Evolutionary conservation across 2,113 vertebrate genomes (phyloP), one percentile per base, ranked within the genome.

Genomic region (Onychostruthus taczanowskii): DNA sequence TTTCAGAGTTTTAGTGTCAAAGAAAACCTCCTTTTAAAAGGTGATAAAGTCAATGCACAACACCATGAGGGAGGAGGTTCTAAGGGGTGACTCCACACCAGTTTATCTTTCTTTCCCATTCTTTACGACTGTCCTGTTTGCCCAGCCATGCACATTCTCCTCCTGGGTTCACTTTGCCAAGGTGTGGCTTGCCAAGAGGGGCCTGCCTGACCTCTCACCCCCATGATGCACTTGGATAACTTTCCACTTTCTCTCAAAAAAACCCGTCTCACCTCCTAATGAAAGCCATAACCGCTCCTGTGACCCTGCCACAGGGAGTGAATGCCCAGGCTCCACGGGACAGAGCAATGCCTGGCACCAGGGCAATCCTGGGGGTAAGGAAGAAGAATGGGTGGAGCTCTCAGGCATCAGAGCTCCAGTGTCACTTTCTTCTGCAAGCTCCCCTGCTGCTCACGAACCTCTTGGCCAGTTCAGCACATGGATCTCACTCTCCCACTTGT

Each of bases 401-500:
- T 19, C 8, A 2, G 24, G 52, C 35, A 3, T 7, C 28, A 5
- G 27, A 78, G 18, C 33, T 61, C 14, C 73, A 39, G 46, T 12
- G 3, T 37, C 63, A 15, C 70, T 23, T 67, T 35, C 43, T 43
- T 24, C 27, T 81, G 59, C 13, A 8, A 72, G 44, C 7, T 52
- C 69, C 27, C 35, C 0, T 35, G 55, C 49, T 67, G 33, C 47
- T 81, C 27, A 3, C 7, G 31, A 75, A 6, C 35, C 35, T 9
- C 24, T 23, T 0, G 0, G 68, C 24, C 64, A 9, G n/a, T 27
- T 44, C n/a, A 49, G 68, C 6, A 1, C 1, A 0, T 16, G n/a
- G 23, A 14, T 41, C 63, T 24, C 47, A 12, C 24, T 39, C 39
- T 66, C 52, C 18, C 4, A 1, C 33, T 18, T 47, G 67, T 63